phyloP scores from a whole-genome alignment of 2,888 invertebrate genomes.

The Anaspis maculata region DNA sequence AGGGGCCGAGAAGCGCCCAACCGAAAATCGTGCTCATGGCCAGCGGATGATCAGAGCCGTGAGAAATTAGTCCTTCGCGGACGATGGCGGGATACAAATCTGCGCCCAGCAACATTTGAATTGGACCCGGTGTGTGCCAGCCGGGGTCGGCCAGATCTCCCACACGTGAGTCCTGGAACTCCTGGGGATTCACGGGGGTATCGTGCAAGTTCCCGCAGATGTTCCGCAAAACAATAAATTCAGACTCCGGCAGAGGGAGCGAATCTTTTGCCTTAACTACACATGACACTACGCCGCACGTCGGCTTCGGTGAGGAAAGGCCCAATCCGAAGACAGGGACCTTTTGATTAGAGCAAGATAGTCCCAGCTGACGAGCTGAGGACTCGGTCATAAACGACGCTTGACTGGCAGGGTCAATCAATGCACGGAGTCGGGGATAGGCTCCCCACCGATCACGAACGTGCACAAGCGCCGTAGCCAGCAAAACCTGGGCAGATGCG shows the following conservation, averaged over 20 bases:
- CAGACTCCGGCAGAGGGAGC: neutral
- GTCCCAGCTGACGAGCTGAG: neutral
- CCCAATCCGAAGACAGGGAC: constrained; percentile 1
- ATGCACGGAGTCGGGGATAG: neutral
- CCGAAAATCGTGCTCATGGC: constrained; percentile 1
- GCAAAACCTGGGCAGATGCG: neutral
- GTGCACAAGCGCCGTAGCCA: neutral
- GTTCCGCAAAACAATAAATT: no score
- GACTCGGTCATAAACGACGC: neutral
- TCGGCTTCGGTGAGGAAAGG: neutral
- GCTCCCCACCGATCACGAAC: neutral
- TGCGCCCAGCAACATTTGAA: constrained; percentile 1
- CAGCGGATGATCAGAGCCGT: neutral
- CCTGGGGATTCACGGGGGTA: no score
- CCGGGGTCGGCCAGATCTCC: neutral
- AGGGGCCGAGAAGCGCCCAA: neutral
- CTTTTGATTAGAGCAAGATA: neutral
- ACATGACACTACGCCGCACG: neutral
- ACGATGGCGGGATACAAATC: neutral
- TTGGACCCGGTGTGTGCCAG: neutral
- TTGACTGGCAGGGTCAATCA: constrained; percentile 1
- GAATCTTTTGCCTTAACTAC: neutral
- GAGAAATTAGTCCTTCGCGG: neutral
- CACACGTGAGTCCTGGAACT: neutral
- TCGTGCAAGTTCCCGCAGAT: no score